Base-by-base conservation (phyloP, 2,113 vertebrate species). In the Coreoperca whiteheadi region DNA sequence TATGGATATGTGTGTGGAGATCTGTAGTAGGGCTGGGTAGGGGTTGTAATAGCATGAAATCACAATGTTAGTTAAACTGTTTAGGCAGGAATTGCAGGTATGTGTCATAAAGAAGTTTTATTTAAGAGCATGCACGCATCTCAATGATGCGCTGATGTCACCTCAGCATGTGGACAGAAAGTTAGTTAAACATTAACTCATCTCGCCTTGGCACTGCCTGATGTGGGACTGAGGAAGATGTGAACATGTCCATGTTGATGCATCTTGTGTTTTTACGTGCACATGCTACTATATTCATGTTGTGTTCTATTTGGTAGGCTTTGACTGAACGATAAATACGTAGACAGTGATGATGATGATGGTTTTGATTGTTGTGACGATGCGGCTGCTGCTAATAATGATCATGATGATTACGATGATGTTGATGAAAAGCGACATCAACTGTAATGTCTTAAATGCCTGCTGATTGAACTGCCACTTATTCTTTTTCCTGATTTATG, bases 91-190 rank as follows among this genome's bases (percentile, higher is more conserved):
- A 74, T 61, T 67, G 74, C 28, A 77, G 39, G 63, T 16, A 65
- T 61, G 67, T 59, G 41, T 18, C 53, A 85, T 89, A 84, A 88
- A 89, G 48, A 69, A 34, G 15, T 76, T 80, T 88, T 77, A 78
- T 43, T 84, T 72, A 63, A 32, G 43, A 64, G 68, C 46, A 39
- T 46, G 53, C 46, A 57, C 23, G 37, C 46, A 72, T 71, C 66
- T 69, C 37, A 65, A 34, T 25, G 48, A 77, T 41, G 39, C 74
- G 30, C n/a, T 82, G 83, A 84, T 81, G 82, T 91, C 79, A 86
- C 43, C 70, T 76, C 57, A 77, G 77, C 48, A 73, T 61, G 23
- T 59, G 51, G 53, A 70, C 18, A 9, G 32, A 78, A 57, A 87
- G 34, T 77, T 63, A 51, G 80, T 67, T 14, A 51, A 87, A 83